phyloP scores from a whole-genome alignment of 2,113 vertebrate genomes.

The Bujurquina vittata region DNA sequence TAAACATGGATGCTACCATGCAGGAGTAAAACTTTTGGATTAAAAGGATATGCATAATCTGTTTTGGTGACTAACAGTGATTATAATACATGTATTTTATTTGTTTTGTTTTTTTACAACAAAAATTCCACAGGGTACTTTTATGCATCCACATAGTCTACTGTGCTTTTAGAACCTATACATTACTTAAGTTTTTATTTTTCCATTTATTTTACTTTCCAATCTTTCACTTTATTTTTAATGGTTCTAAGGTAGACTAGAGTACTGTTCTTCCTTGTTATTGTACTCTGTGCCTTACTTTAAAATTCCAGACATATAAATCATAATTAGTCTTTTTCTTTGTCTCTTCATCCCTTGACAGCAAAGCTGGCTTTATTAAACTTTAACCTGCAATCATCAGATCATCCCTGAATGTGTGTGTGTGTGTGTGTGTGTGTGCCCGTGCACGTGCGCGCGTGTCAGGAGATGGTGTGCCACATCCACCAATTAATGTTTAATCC shows the following conservation, averaged over 20 bases:
- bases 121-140: neutral
- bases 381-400: conserved; percentile 6
- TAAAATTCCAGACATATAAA: conserved; percentile 6
- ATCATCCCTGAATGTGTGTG: neutral
- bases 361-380: conserved; percentile 11
- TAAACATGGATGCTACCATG: neutral
- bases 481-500: conserved; percentile 18
- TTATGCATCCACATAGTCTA: neutral
- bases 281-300: neutral
- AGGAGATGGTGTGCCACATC: neutral
- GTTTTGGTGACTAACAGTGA: neutral
- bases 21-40: neutral
- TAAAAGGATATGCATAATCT: neutral
- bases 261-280: conserved; percentile 1
- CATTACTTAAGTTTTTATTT: no score
- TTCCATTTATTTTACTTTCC: neutral
- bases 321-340: neutral
- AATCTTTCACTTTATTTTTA: neutral
- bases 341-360: neutral
- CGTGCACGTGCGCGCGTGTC: neutral
- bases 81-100: neutral
- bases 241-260: no score
- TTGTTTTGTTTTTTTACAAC: neutral
- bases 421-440: neutral
- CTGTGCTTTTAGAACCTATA: neutral